Evolutionary conservation across 2,888 invertebrate genomes (phyloP).

Genomic region (Xestia rhomboidea): DNA sequence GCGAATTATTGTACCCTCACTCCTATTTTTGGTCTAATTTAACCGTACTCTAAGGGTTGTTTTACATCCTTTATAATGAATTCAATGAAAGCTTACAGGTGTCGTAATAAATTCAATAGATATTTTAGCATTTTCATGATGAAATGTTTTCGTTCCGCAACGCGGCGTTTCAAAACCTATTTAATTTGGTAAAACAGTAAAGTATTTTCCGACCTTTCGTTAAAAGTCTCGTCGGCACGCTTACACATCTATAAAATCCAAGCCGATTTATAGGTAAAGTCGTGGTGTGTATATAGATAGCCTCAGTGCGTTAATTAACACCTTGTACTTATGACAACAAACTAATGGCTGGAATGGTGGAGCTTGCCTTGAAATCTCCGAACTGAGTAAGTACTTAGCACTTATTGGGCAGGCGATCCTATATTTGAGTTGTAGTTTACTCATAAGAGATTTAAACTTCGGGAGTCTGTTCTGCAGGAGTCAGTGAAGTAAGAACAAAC

Average conservation of each 20-base stretch:
- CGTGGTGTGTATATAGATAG: background rate
- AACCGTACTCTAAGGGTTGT: too few relatives aligned
- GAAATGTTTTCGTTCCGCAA: constrained; percentile 25
- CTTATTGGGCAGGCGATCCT: background rate
- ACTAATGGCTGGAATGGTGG: constrained; percentile 9
- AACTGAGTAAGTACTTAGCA: background rate
- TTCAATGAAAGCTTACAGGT: constrained; percentile 8
- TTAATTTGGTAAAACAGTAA: constrained; percentile 38
- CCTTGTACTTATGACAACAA: constrained; percentile 34
- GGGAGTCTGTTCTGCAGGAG: constrained; percentile 1
- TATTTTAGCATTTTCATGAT: constrained; percentile 24
- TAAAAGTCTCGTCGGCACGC: constrained; percentile 18
- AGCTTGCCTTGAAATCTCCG: constrained; percentile 15
- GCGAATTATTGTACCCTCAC: too few relatives aligned
- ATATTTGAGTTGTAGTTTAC: constrained; percentile 21
- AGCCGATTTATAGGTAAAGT: background rate
- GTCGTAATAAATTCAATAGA: constrained; percentile 17
- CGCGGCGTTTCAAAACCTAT: constrained; percentile 18
- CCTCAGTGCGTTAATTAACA: constrained; percentile 23
- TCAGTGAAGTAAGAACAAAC: constrained; percentile 10
- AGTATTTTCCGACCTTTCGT: constrained; percentile 40
- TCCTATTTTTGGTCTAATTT: too few relatives aligned
- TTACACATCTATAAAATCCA: constrained; percentile 3
- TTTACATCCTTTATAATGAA: background rate
- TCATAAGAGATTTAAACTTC: constrained; percentile 27